A percentile compares a stretch with the other conserved stretches of the same genome.
Evolutionary conservation across 2,888 invertebrate genomes (phyloP).

Genomic region (Aphodius granarius): DNA sequence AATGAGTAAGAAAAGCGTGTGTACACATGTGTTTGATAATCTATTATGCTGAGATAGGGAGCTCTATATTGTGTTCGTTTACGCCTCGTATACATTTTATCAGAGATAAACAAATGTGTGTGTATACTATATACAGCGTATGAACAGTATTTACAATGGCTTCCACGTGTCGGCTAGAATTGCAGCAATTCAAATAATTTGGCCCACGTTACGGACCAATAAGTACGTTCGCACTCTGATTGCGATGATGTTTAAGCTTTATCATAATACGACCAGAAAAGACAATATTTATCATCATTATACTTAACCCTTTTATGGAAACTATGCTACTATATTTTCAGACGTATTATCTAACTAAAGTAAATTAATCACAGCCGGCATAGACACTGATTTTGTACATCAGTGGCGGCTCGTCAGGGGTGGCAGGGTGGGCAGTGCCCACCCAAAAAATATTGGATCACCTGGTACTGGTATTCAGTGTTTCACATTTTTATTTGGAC

Average conservation of each 20-base stretch:
- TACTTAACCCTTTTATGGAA: no score
- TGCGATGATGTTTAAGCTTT: not conserved
- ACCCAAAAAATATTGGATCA: no score
- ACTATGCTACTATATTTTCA: no score
- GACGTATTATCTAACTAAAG: no score
- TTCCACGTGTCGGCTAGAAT: slow-evolving; percentile 3
- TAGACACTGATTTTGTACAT: no score
- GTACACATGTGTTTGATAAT: not conserved
- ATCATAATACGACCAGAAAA: not conserved
- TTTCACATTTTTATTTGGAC: no score
- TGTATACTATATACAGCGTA: not conserved
- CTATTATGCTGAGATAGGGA: not conserved
- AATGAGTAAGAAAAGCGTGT: not conserved
- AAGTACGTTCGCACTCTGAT: not conserved
- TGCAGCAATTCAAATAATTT: slow-evolving; percentile 5
- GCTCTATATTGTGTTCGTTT: not conserved
- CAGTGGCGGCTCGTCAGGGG: no score
- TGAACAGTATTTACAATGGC: slow-evolving; percentile 7
- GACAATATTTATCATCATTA: no score
- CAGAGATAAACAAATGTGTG: slow-evolving; percentile 1
- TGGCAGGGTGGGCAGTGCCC: no score
- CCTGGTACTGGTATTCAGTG: no score
- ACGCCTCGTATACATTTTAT: slow-evolving; percentile 1
- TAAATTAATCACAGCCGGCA: no score
- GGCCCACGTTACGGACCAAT: not conserved